phyloP scores from a whole-genome alignment of 2,113 vertebrate species.

The Gymnocephalus cernua region DNA sequence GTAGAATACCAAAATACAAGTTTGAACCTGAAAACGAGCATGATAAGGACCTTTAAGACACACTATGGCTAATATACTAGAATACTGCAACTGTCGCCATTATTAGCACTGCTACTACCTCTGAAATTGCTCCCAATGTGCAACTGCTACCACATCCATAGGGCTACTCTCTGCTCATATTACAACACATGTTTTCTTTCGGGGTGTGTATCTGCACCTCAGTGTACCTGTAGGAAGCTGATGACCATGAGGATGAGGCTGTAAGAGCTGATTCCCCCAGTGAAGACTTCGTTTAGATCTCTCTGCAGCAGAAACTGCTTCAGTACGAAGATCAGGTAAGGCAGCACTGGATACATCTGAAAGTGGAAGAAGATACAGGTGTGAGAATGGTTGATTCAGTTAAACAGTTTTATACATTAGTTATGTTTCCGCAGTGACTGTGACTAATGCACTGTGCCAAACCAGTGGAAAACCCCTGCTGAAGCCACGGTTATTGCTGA shows the following conservation, averaged over 20 bases:
- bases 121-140: neutral
- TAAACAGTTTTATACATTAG: neutral
- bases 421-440: neutral
- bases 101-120: neutral
- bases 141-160: neutral
- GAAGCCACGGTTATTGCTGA: neutral
- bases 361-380: constrained; percentile 10
- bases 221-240: constrained; percentile 87
- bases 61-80: neutral
- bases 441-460: neutral
- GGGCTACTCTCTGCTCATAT: neutral
- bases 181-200: neutral
- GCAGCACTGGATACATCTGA: constrained; percentile 87
- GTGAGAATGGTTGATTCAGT: constrained; percentile 5
- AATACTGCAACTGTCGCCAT: neutral
- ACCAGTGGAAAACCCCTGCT: neutral
- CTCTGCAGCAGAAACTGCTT: constrained; percentile 90
- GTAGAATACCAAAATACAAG: too few relatives aligned
- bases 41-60: neutral
- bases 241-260: constrained; percentile 90
- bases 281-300: constrained; percentile 89
- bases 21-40: too few relatives aligned
- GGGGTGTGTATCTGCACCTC: neutral
- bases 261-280: constrained; percentile 89
- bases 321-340: constrained; percentile 89